Evolutionary conservation across 2,888 invertebrate species (phyloP).

Genomic region (Yponomeuta cagnagella): DNA sequence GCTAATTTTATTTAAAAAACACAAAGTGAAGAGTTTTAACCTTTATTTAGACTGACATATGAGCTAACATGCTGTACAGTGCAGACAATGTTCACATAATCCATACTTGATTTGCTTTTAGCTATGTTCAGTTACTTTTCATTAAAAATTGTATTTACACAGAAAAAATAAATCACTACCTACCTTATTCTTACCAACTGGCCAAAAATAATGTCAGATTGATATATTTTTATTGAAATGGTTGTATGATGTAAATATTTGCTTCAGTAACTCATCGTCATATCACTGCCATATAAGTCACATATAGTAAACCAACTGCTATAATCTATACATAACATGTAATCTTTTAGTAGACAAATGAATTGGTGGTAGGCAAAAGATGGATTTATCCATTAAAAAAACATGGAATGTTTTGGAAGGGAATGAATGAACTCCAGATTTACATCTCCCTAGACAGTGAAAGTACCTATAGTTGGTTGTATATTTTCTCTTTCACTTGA

Average conservation of each 20-base stretch:
- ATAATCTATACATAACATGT: too few relatives aligned
- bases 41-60: constrained; percentile 34
- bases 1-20: not conserved
- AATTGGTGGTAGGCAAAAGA: not conserved
- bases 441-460: not conserved
- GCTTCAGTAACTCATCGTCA: not conserved
- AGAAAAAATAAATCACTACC: too few relatives aligned
- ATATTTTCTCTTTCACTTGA: not conserved
- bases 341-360: too few relatives aligned
- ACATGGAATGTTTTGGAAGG: not conserved
- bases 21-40: constrained; percentile 13
- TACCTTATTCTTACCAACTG: not conserved
- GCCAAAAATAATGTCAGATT: not conserved
- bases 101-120: not conserved
- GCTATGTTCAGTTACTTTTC: not conserved
- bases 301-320: not conserved
- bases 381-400: too few relatives aligned
- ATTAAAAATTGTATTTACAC: too few relatives aligned
- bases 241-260: not conserved
- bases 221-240: not conserved
- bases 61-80: constrained; percentile 21
- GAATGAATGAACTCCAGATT: too few relatives aligned
- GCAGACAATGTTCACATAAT: not conserved
- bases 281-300: not conserved
- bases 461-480: not conserved